Evolutionary conservation across 2,888 invertebrate species (phyloP), one percentile per base, ranked within the genome.

Genomic region (Serripes groenlandicus): DNA sequence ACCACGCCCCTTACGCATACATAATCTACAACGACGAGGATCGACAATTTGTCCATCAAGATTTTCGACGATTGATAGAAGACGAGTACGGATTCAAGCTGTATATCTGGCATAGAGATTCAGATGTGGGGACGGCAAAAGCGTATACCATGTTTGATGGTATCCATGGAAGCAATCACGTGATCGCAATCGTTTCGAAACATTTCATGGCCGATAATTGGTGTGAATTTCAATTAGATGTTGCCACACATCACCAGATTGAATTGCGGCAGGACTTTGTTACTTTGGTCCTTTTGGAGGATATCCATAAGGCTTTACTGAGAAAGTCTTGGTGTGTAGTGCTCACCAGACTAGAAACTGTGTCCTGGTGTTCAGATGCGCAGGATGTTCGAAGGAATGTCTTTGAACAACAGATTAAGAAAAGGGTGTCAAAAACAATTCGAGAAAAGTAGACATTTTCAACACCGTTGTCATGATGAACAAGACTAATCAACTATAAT

Each of bases 151-250:
- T 86, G 30, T 60, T 77, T 2, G 78, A 79, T 3, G 81, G 66
- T 26, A 85, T 88, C 21, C 72, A 85, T 66, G 52, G 42, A 0
- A 86, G 86, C 49, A 75, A 79, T 9, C 70, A 78, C 26, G 66
- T 85, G 35, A 60, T 86, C 18, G 73, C 83, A 21, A 37, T 88
- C n/a, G 56, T 88, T 30, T 86, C 88, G 0, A 73, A 78, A 15
- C 49, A 70, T 42, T 86, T 85, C 66, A 68, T 83, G 28, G 76
- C 77, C 28, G 70, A 82, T 35, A 64, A 78, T 15, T 88, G 86
- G 86, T 86, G 86, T 71, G 62, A 82, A 15, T 88, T 88, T 68
- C 81, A 88, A 49, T 32, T 88, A 7, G 70, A 71, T 18, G 70
- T 88, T 21, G 73, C 84, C 2, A n/a, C 76, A 37, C 69, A 81